Base-by-base conservation (phyloP, 2,797 vertebrate species). In the Loris lydekkerianus region DNA sequence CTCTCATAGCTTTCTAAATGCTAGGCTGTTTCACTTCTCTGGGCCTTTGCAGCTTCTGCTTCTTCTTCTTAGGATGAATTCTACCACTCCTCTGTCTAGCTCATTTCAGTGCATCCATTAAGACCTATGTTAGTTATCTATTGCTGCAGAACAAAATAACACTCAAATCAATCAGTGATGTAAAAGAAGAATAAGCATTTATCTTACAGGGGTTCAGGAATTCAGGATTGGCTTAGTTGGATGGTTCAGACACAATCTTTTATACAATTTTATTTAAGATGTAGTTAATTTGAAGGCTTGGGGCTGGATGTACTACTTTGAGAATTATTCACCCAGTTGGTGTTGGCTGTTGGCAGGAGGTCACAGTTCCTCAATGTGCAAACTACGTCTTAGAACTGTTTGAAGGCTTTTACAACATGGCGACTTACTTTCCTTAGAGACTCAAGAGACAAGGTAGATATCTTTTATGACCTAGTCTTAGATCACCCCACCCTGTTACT, bases 41-140 rank as follows among this genome's bases (percentile, higher is more conserved):
- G 63, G 78, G 17, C 13, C 25, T 88, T 78, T 65, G 23, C 23
- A 53, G 67, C 40, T 86, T 89, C 80, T 92, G 10, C 77, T 93
- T 63, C 53, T 82, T 88, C 29, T 87, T 89, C 53, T 80, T 75
- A 69, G 49, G 60, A 89, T 37, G 23, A 89, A n/a, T 85, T 65
- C 46, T 84, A 13, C 34, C 20, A 49, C 27, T 56, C 11, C 21
- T 84, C 34, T 67, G 20, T 67, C 63, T 92, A 65, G 20, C 27
- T 43, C 34, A 78, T 90, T 94, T 49, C n/a, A 75, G 63, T 73
- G 21, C 46, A 37, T 46, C 17, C 14, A 78, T 18, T 27, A 63
- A 37, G 37, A 53, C 37, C 3, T 37, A 1, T 69, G 53, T 85
- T 69, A 75, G n/a, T 53, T 83, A 46, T 40, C 63, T 81, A 9